Percentiles rank a stretch among this genome's conserved stretches.
Evolutionary conservation across 92 coral and sea anemone species (phyloP).

Genomic region (Metridium senile): DNA sequence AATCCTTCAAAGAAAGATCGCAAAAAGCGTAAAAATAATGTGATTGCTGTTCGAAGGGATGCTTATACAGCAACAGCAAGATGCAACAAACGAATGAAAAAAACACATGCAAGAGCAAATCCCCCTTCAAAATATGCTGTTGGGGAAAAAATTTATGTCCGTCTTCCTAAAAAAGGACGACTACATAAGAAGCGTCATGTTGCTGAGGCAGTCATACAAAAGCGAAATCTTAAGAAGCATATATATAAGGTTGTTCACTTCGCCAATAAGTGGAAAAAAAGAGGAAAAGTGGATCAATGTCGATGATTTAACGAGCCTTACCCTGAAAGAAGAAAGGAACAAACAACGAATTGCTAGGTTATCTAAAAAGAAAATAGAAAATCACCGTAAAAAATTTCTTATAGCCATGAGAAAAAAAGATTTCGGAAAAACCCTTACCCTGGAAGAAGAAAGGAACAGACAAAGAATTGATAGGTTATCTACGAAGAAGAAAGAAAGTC

Average conservation of each 20-base stretch:
- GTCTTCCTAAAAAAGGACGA: slow-evolving; percentile 24
- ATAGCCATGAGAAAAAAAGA: slow-evolving; percentile 35
- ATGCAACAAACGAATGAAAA: slow-evolving; percentile 27
- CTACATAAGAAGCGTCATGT: slow-evolving; percentile 33
- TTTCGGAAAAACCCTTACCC: slow-evolving; percentile 5
- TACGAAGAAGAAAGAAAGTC: slow-evolving; percentile 9
- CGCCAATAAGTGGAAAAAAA: slow-evolving; percentile 31
- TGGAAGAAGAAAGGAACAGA: slow-evolving; percentile 51
- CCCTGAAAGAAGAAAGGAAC: slow-evolving; percentile 35
- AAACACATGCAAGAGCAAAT: slow-evolving; percentile 31
- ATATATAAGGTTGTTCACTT: slow-evolving; percentile 19
- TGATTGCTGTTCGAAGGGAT: not conserved
- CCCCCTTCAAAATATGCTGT: slow-evolving; percentile 44
- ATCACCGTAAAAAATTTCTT: slow-evolving; percentile 15
- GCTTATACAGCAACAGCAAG: slow-evolving; percentile 33
- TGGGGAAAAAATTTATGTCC: slow-evolving; percentile 43
- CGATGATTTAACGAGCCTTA: slow-evolving; percentile 45
- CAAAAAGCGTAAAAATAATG: no score
- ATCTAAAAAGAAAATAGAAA: slow-evolving; percentile 20
- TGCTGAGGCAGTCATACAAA: slow-evolving; percentile 26
- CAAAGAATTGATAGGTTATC: no score
- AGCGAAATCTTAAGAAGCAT: slow-evolving; percentile 20
- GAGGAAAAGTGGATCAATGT: slow-evolving; percentile 33
- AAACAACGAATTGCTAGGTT: slow-evolving; percentile 24
- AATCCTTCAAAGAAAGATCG: slow-evolving; percentile 9